Base-by-base conservation (phyloP, 1,140 invertebrate species). In the Druon quercuslanigerum region DNA sequence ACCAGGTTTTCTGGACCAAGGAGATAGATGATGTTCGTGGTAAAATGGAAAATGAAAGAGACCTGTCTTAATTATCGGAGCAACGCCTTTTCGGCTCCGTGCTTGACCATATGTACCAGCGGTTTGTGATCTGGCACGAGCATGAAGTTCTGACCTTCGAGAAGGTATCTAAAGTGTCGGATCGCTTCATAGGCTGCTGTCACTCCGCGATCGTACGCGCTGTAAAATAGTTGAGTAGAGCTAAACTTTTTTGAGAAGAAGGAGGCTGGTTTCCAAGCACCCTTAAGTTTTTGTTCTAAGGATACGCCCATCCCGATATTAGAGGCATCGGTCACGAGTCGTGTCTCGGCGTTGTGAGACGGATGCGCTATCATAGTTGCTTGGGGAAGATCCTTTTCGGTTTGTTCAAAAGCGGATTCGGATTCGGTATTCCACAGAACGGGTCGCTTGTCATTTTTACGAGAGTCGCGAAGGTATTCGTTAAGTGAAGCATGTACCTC, bases 31-130 rank as follows among this genome's bases (percentile, higher is more conserved):
- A 25, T 25, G 20, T 25, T 25, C 1, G 20, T 25, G 20, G 20
- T 25, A 3, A 25, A 25, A 2, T 25, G 20, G 3, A 3, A 3
- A 25, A 25, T 25, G 3, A 25, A 25, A 3, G 20, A 25, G 20
- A 25, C 20, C 20, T 25, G 3, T 25, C 20, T 25, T 3, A 2
- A 3, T 3, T 25, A 3, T 25, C 20, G 20, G 3, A 25, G 72
- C 2, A 72, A 75, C 12, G 75, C 77, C 46, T 77, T 81, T 2
- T 46, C 75, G 0, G 77, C 16, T 12, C 25, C 17, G 50, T 79
- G 77, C n/a, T 20, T 13, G 25, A 79, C 77, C 1, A 77, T 75
- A 40, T 71, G 75, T 9, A 50, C 51, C 0, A 82, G 17, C 9
- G 76, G 74, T 75, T 80, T 82, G 20, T 82, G 81, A 25, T 25